Evolutionary conservation across 2,888 invertebrate species (phyloP), one percentile per base, ranked within the genome.

Genomic region (Nemoura dubitans): DNA sequence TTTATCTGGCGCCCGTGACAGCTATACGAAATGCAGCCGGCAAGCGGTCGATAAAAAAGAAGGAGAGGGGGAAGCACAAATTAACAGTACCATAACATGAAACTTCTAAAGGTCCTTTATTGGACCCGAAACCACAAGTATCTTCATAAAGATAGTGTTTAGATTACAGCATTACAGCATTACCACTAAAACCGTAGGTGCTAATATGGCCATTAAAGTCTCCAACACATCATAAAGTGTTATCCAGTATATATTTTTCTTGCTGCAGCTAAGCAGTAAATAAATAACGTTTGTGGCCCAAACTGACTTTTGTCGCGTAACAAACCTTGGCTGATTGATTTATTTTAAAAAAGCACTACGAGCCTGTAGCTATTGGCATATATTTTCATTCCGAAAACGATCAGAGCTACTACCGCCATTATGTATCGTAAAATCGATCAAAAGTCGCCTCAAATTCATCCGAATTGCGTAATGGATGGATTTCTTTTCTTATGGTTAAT

Each of bases 71-170:
- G 14, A 80, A 36, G 59, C 81, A 76, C 59, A 84, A 84, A 84
- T 84, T 26, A 84, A 43, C 28, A 76, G 84, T 84, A 76, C 76
- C 84, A 84, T 84, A 84, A 84, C 76, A 84, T 84, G 30, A n/a
- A n/a, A 81, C 27, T 81, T 28, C 81, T 81, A 0, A 16, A 83
- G 59, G 84, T 84, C 84, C 59, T 84, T 84, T 28, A 59, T 76
- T 84, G 84, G 84, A 21, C 81, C 30, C 81, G 59, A 81, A 81
- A 30, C 81, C 81, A 81, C 84, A 76, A 76, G 84, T 84, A 29
- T 76, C 84, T 84, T 76, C 76, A 84, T 84, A 84, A 84, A 84
- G 84, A 84, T 84, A 84, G 84, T 84, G 84, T 84, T 84, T 84
- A 59, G 84, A 84, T 84, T 27, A 84, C 29, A 28, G 26, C 26